phyloP scores from a whole-genome alignment of 2,888 invertebrate species.

The Melikaiella ostensackeni region DNA sequence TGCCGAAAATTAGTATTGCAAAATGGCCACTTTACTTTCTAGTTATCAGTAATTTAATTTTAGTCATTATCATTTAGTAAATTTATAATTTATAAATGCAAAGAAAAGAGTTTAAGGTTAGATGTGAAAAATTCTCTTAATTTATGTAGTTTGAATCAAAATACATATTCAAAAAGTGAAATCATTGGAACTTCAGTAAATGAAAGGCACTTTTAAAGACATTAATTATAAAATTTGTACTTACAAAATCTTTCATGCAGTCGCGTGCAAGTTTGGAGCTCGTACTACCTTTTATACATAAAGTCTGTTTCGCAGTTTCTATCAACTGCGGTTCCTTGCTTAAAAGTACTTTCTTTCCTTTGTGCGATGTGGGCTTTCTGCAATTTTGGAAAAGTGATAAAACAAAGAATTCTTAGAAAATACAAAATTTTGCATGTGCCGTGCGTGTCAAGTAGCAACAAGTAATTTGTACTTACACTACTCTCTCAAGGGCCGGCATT shows the following conservation, averaged over 20 bases:
- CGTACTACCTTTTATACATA: slow-evolving; percentile 92
- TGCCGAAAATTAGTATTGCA: neutral
- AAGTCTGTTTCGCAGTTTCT: slow-evolving; percentile 90
- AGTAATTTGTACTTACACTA: slow-evolving; percentile 72
- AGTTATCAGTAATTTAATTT: neutral
- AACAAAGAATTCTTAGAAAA: neutral
- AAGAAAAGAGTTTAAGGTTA: neutral
- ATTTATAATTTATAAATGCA: neutral
- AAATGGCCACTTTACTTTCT: neutral
- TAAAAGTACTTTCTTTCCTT: slow-evolving; percentile 90
- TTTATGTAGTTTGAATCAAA: neutral
- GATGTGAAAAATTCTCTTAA: neutral
- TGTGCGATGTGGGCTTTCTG: slow-evolving; percentile 93
- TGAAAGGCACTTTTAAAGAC: neutral
- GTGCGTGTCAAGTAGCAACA: neutral
- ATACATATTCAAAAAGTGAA: neutral
- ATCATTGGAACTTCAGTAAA: neutral
- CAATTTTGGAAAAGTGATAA: slow-evolving; percentile 61
- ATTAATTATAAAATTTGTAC: slow-evolving; percentile 52
- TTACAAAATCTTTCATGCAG: slow-evolving; percentile 90
- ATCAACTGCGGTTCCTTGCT: slow-evolving; percentile 91
- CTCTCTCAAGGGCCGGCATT: slow-evolving; percentile 74
- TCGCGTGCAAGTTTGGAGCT: slow-evolving; percentile 84
- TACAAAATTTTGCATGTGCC: neutral
- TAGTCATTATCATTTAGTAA: neutral